A percentile compares a stretch with the other conserved stretches of the same genome.
Conservation (phyloP, 2,888 invertebrate genomes). For the Morpho achilles region DNA sequence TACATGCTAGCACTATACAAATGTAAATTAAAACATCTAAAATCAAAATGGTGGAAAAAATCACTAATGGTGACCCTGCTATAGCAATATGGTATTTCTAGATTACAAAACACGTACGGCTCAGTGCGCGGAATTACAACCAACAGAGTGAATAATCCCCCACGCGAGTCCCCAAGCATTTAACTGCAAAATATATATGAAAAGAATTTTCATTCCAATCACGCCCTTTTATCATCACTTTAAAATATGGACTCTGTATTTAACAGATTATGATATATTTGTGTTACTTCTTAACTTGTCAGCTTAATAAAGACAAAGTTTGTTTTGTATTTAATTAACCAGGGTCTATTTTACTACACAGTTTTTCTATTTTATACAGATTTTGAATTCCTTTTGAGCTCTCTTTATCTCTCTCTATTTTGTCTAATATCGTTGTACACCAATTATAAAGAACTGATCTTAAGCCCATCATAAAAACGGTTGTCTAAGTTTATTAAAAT, state of each 20-base stretch:
- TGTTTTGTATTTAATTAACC: too few species aligned
- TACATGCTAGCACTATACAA: too few species aligned
- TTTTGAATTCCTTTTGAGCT: too few species aligned
- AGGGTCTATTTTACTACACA: too few species aligned
- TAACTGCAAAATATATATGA: constrained; percentile 8
- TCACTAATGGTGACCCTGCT: not conserved
- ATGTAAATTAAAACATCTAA: not conserved
- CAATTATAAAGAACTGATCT: too few species aligned
- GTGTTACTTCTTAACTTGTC: not conserved
- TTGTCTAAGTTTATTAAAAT: too few species aligned
- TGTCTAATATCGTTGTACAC: too few species aligned
- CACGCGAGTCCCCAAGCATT: constrained; percentile 12
- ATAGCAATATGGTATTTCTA: not conserved
- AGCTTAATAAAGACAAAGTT: not conserved
- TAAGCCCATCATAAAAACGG: too few species aligned
- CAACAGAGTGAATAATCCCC: constrained; percentile 22
- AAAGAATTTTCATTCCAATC: constrained; percentile 5
- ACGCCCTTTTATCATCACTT: constrained; percentile 1
- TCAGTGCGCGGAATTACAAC: constrained; percentile 24
- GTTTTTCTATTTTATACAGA: too few species aligned
- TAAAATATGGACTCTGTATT: not conserved
- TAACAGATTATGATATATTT: not conserved
- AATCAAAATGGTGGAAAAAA: not conserved
- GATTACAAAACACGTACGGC: constrained; percentile 20
- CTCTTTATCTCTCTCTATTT: too few species aligned